Conservation (phyloP, 2,113 vertebrate genomes). For the Ascaphus truei region DNA sequence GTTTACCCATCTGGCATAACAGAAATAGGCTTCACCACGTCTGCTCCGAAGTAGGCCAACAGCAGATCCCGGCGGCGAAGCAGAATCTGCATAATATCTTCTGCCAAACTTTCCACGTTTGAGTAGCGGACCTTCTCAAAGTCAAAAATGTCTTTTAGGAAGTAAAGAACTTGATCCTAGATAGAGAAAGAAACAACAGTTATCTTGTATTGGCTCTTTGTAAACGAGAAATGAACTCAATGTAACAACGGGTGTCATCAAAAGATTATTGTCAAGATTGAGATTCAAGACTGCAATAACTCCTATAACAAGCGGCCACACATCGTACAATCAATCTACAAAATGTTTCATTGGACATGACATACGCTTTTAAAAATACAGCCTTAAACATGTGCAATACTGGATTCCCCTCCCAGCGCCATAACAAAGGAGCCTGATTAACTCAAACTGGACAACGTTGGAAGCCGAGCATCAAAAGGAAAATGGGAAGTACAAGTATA, state of each 20-base stretch:
- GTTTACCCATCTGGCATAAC: no score
- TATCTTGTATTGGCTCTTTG: not conserved
- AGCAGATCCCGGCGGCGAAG: slow-evolving; percentile 78
- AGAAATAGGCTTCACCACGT: slow-evolving; percentile 57
- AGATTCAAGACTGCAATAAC: not conserved
- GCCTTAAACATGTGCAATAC: no score
- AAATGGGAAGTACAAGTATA: not conserved
- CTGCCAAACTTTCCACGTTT: slow-evolving; percentile 74
- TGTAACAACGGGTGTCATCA: no score
- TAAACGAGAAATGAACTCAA: no score
- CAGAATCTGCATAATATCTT: slow-evolving; percentile 81
- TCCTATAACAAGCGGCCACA: no score
- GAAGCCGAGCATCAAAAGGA: no score
- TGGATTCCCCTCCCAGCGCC: no score
- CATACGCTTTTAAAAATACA: no score
- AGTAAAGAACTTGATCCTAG: slow-evolving; percentile 89
- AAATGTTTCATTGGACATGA: no score
- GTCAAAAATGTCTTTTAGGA: slow-evolving; percentile 95
- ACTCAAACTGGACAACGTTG: no score
- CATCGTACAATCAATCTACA: no score
- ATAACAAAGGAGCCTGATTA: no score
- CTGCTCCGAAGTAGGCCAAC: slow-evolving; percentile 70
- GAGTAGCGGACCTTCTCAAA: slow-evolving; percentile 91
- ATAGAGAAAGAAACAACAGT: not conserved
- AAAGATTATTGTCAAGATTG: not conserved